phyloP scores from a whole-genome alignment of 2,113 vertebrate genomes.

The Bos javanicus region DNA sequence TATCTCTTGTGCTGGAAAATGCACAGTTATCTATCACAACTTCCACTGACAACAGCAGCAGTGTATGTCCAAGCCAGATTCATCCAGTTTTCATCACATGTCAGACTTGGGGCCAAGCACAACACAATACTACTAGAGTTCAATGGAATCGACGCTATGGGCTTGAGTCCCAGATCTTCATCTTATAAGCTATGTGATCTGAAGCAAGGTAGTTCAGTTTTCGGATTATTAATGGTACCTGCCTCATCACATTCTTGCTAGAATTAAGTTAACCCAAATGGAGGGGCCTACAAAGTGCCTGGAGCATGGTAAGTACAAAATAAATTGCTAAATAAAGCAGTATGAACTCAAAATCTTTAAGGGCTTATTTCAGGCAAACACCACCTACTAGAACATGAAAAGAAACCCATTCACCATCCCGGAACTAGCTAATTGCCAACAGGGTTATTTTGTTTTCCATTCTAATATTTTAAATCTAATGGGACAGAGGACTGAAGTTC shows the following conservation, averaged over 20 bases:
- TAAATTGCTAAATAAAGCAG: background rate
- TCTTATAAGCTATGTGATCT: background rate
- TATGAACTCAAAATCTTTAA: background rate
- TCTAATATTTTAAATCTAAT: background rate
- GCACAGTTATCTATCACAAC: background rate
- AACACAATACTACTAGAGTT: background rate
- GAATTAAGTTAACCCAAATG: constrained; percentile 15
- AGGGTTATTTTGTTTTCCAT: background rate
- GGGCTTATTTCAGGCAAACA: background rate
- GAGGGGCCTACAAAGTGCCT: background rate
- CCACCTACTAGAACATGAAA: background rate
- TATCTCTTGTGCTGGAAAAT: background rate
- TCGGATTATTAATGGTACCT: background rate
- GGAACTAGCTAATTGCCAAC: background rate
- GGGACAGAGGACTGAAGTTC: background rate
- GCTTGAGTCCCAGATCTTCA: background rate
- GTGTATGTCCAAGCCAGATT: background rate
- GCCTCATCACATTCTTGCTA: background rate
- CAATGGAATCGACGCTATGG: background rate
- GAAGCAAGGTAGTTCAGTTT: background rate
- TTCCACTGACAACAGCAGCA: background rate
- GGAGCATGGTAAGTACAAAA: background rate
- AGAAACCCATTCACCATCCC: background rate
- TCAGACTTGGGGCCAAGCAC: background rate
- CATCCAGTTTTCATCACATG: background rate